These are phyloP conservation scores for Hyles lineata DNA, from an alignment of 2,888 invertebrate genomes.

Conservation along the genomic window DNA sequence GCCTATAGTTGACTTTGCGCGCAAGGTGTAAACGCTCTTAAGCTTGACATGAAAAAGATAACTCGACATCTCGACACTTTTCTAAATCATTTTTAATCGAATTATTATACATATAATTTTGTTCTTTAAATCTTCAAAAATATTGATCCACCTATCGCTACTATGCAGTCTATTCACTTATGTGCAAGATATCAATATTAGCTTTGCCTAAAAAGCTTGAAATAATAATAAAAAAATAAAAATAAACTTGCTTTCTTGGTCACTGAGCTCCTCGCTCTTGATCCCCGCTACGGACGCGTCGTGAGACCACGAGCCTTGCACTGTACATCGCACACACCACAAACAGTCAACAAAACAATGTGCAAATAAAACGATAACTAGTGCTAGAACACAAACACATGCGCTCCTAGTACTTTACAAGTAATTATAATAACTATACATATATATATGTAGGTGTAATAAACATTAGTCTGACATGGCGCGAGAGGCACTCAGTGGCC, in stretches of 20 bases:
- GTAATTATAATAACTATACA: constrained; percentile 9
- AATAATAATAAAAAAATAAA: constrained; percentile 45
- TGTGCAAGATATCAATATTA: background rate
- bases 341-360: constrained; percentile 48
- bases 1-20: no score
- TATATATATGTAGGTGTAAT: no score
- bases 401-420: background rate
- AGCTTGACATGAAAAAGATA: no score
- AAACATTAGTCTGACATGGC: constrained; percentile 30
- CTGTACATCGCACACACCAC: constrained; percentile 51
- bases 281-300: constrained; percentile 42
- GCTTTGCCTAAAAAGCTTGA: background rate
- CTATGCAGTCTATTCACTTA: no score
- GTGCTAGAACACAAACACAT: constrained; percentile 26
- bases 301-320: constrained; percentile 59
- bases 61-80: no score
- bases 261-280: constrained; percentile 67
- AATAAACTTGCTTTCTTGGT: constrained; percentile 76
- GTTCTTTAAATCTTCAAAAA: no score
- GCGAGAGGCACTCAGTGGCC: no score
- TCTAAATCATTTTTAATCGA: no score
- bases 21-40: no score
- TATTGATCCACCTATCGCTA: no score
- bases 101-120: no score
- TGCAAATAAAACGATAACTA: constrained; percentile 42